Evolutionary conservation across 2,113 vertebrate genomes (phyloP).

Genomic region (Marmota monax): DNA sequence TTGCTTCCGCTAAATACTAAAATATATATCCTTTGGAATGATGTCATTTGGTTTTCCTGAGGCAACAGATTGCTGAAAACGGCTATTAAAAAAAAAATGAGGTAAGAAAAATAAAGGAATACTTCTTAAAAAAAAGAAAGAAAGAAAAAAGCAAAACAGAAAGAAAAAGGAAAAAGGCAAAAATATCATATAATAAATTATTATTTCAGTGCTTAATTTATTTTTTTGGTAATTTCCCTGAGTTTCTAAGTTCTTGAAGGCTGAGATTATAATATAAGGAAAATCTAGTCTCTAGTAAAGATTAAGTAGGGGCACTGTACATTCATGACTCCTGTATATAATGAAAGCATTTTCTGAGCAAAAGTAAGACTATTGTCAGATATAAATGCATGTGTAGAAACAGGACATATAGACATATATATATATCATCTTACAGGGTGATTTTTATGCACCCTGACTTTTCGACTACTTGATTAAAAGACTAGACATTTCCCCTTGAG

Average conservation of each 20-base stretch:
- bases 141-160: neutral
- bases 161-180: neutral
- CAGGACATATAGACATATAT: neutral
- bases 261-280: constrained; percentile 56
- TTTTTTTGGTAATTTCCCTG: constrained; percentile 37
- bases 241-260: constrained; percentile 70
- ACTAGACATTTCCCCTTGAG: constrained; percentile 86
- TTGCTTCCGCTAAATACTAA: constrained; percentile 68
- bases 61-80: neutral
- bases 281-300: constrained; percentile 60
- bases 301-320: constrained; percentile 62
- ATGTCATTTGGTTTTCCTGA: constrained; percentile 11
- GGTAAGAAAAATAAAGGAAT: constrained; percentile 12
- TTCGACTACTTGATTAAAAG: constrained; percentile 87
- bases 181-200: neutral
- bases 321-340: constrained; percentile 67
- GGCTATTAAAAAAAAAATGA: neutral
- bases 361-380: constrained; percentile 69
- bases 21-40: constrained; percentile 39
- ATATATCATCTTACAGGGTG: constrained; percentile 24
- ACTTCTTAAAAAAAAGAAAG: neutral
- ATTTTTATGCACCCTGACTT: constrained; percentile 83
- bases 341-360: constrained; percentile 69
- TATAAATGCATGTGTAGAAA: constrained; percentile 14
- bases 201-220: constrained; percentile 51